A percentile compares a stretch with the other conserved stretches of the same genome.
Conservation (phyloP, 2,888 invertebrate species). For the Metellina segmentata region DNA sequence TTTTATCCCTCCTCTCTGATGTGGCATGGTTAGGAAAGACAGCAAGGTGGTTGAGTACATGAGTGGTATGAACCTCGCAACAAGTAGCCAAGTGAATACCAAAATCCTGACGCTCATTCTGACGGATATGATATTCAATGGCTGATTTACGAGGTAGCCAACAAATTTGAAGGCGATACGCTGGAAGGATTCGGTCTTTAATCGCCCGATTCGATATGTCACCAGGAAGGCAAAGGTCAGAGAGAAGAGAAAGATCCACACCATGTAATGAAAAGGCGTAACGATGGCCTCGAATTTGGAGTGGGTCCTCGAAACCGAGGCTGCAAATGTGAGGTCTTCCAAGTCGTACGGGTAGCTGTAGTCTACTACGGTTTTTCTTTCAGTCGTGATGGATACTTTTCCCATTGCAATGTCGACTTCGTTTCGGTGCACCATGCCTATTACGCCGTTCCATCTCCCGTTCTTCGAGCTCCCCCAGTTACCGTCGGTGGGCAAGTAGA, state of each 20-base stretch:
- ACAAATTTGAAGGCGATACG: neutral
- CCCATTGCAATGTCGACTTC: slow-evolving; percentile 83
- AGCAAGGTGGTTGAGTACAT: slow-evolving; percentile 38
- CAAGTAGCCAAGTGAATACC: slow-evolving; percentile 9
- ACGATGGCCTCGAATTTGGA: slow-evolving; percentile 23
- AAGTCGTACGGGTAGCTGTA: slow-evolving; percentile 82
- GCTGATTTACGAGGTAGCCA: slow-evolving; percentile 33
- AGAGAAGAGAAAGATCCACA: slow-evolving; percentile 18
- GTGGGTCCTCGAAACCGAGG: slow-evolving; percentile 12
- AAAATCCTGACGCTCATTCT: slow-evolving; percentile 13
- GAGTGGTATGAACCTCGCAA: slow-evolving; percentile 17
- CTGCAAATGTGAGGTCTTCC: slow-evolving; percentile 57
- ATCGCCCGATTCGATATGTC: neutral
- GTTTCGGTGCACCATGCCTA: too few species aligned
- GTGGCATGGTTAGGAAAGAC: slow-evolving; percentile 43
- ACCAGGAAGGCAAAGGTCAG: neutral
- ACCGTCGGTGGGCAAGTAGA: neutral
- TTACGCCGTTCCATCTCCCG: slow-evolving; percentile 78
- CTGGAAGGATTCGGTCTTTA: neutral
- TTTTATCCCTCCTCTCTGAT: neutral
- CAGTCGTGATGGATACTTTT: slow-evolving; percentile 83
- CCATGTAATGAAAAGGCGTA: slow-evolving; percentile 14
- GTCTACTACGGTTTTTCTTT: slow-evolving; percentile 83
- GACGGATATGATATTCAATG: neutral
- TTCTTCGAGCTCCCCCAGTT: slow-evolving; percentile 25